These are phyloP conservation scores for Cygnus atratus DNA, from an alignment of 2,113 vertebrate species.

Conservation along the genomic window DNA sequence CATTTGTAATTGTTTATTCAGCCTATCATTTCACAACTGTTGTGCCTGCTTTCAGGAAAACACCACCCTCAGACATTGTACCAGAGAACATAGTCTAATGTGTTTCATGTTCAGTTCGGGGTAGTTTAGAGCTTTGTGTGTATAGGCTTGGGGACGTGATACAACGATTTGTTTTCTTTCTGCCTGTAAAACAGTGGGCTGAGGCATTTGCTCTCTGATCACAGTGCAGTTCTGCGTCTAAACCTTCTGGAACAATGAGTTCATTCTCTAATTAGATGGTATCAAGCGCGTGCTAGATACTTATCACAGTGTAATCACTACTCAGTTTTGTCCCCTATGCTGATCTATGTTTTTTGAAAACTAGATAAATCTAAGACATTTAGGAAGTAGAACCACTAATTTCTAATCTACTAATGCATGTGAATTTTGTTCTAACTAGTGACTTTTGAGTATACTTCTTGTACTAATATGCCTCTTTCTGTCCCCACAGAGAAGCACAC, in stretches of 20 bases:
- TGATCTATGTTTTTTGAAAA: background rate
- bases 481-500: slow-evolving; percentile 89
- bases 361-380: background rate
- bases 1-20: background rate
- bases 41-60: background rate
- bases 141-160: background rate
- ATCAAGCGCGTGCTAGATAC: background rate
- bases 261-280: background rate
- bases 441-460: background rate
- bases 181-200: background rate
- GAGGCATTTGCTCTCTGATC: background rate
- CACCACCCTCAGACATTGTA: background rate
- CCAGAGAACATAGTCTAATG: background rate
- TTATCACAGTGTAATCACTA: fast-evolving
- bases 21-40: background rate
- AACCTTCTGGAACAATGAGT: background rate
- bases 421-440: background rate
- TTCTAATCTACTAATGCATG: background rate
- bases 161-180: background rate
- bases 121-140: background rate
- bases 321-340: background rate
- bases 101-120: background rate
- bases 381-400: background rate
- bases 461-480: slow-evolving; percentile 12
- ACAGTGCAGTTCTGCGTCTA: background rate